A percentile compares a stretch with the other conserved stretches of the same genome.
These are phyloP conservation scores for Chloroclystis v-ata DNA, from an alignment of 2,888 invertebrate species.

Conservation along the genomic window DNA sequence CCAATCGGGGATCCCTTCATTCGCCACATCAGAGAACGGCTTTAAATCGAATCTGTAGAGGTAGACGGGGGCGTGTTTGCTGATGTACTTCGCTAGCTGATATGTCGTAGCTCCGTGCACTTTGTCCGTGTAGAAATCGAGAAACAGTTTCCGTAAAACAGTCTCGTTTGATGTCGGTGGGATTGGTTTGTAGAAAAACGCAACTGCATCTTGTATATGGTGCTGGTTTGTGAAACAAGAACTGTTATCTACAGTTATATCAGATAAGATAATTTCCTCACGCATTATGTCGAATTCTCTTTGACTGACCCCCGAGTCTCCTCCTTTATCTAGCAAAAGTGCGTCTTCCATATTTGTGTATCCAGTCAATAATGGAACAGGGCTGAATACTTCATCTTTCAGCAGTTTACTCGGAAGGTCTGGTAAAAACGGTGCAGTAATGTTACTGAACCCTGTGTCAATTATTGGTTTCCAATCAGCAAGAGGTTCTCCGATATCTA, in stretches of 20 bases:
- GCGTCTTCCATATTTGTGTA: constrained; percentile 91
- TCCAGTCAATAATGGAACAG: constrained; percentile 86
- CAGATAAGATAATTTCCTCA: constrained; percentile 79
- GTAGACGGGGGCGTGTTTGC: constrained; percentile 80
- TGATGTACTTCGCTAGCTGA: constrained; percentile 81
- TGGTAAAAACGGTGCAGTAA: constrained; percentile 81
- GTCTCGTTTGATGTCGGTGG: constrained; percentile 80
- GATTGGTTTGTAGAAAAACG: constrained; percentile 86
- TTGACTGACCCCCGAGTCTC: constrained; percentile 79
- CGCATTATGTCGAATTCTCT: constrained; percentile 80
- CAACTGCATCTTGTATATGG: constrained; percentile 83
- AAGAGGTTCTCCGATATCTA: constrained; percentile 80
- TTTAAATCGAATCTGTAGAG: constrained; percentile 87
- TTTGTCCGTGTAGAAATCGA: constrained; percentile 86
- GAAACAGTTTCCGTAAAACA: constrained; percentile 80
- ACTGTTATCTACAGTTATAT: constrained; percentile 77
- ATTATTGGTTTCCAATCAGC: constrained; percentile 86
- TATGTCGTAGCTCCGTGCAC: constrained; percentile 85
- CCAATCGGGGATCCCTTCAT: constrained; percentile 85
- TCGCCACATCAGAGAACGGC: constrained; percentile 81
- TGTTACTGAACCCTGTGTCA: constrained; percentile 83
- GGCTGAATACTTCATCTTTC: constrained; percentile 79
- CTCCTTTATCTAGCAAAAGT: constrained; percentile 78
- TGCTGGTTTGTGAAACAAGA: constrained; percentile 81
- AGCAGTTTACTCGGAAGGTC: constrained; percentile 82